Conservation (phyloP, 2,113 vertebrate genomes). For the Antigone vipio region DNA sequence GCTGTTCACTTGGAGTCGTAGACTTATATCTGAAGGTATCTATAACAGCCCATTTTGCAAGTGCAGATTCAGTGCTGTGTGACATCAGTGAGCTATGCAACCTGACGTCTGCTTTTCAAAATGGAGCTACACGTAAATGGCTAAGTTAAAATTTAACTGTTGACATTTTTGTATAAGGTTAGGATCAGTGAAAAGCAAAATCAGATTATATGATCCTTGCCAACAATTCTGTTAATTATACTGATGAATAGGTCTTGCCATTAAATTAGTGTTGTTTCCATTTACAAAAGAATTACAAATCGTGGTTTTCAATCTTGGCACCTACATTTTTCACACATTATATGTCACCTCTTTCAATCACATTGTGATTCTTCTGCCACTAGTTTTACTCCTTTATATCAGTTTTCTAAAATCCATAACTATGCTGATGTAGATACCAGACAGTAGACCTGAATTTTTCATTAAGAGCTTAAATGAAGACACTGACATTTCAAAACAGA, state of each 20-base stretch:
- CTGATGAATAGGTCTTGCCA: neutral
- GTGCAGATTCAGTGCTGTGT: neutral
- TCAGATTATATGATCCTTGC: neutral
- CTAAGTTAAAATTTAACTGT: neutral
- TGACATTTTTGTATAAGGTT: accelerated
- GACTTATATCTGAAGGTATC: neutral
- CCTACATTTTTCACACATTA: accelerated
- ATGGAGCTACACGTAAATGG: neutral
- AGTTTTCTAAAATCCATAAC: neutral
- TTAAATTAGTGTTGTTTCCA: neutral
- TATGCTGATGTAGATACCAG: neutral
- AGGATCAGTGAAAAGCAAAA: neutral
- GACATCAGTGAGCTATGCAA: neutral
- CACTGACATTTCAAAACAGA: neutral
- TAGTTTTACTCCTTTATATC: neutral
- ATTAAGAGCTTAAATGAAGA: neutral
- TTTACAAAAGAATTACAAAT: neutral
- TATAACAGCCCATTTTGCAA: neutral
- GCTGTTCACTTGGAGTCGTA: neutral
- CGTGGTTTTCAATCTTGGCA: neutral
- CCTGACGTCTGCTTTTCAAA: neutral
- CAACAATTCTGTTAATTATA: neutral
- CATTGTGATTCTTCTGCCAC: neutral
- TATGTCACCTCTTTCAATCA: neutral
- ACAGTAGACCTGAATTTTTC: neutral